phyloP scores from a whole-genome alignment of 2,888 invertebrate genomes.

The Ennomos quercinarius region DNA sequence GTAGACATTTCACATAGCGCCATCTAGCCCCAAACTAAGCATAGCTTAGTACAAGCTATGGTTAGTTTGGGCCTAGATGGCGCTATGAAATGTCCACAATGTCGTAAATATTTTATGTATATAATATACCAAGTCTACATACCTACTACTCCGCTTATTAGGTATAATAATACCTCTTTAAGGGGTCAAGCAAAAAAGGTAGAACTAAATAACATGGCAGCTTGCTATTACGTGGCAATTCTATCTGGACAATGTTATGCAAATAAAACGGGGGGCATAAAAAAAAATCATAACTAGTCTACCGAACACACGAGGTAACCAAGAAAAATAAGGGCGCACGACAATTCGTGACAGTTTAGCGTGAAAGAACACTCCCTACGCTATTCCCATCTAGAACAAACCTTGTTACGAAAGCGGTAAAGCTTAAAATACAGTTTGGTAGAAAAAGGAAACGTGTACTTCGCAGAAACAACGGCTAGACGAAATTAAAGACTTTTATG shows the following conservation, averaged over 20 bases:
- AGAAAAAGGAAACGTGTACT: constrained; percentile 45
- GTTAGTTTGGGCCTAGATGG: too few species aligned
- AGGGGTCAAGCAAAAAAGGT: too few species aligned
- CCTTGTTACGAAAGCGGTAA: constrained; percentile 42
- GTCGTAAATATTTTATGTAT: too few species aligned
- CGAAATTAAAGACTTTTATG: constrained; percentile 62
- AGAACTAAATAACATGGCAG: background rate
- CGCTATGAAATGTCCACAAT: too few species aligned
- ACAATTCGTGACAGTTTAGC: constrained; percentile 73
- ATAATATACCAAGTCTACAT: too few species aligned
- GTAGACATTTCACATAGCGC: too few species aligned
- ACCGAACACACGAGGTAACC: constrained; percentile 28
- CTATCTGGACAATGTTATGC: constrained; percentile 31
- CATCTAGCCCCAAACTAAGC: too few species aligned
- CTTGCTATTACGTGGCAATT: constrained; percentile 17
- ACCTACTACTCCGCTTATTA: too few species aligned
- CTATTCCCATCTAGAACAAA: constrained; percentile 34
- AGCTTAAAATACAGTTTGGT: constrained; percentile 44
- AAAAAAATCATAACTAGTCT: constrained; percentile 33
- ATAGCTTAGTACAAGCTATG: too few species aligned
- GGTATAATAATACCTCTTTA: too few species aligned
- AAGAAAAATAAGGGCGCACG: constrained; percentile 74
- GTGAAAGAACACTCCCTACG: constrained; percentile 52
- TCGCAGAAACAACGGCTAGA: constrained; percentile 63
- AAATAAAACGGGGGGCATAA: constrained; percentile 16